Evolutionary conservation across 2,113 vertebrate genomes (phyloP).

Genomic region (Eclectus roratus): DNA sequence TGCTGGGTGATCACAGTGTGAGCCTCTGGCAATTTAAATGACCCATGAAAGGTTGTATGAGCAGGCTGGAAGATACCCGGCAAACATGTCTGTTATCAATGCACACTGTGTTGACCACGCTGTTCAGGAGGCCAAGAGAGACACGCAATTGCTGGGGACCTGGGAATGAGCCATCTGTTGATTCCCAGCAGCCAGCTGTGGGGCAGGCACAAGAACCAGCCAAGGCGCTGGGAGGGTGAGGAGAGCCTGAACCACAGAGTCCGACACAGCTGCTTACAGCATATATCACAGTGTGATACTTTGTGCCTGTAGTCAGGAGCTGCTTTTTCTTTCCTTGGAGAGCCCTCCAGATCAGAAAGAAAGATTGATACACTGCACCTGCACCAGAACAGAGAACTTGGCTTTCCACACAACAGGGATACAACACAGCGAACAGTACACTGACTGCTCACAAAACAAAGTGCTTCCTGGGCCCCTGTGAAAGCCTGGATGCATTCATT

Average conservation of each 20-base stretch:
- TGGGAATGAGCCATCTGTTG: background rate
- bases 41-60: background rate
- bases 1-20: background rate
- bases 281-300: background rate
- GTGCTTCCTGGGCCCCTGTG: too few relatives aligned
- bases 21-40: background rate
- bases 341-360: background rate
- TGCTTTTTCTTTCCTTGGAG: background rate
- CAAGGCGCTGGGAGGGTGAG: accelerated
- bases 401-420: background rate
- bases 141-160: background rate
- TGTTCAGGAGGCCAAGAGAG: background rate
- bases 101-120: accelerated
- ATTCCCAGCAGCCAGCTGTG: background rate
- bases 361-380: background rate
- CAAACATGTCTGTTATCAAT: background rate
- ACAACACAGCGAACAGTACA: background rate
- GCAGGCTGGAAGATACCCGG: background rate
- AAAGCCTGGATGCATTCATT: background rate
- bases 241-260: background rate
- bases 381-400: background rate
- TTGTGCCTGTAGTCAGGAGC: background rate
- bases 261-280: background rate
- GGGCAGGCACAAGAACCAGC: background rate
- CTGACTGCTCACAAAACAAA: background rate